Base-by-base conservation (phyloP, 2,113 vertebrate genomes). In the Strix aluco region DNA sequence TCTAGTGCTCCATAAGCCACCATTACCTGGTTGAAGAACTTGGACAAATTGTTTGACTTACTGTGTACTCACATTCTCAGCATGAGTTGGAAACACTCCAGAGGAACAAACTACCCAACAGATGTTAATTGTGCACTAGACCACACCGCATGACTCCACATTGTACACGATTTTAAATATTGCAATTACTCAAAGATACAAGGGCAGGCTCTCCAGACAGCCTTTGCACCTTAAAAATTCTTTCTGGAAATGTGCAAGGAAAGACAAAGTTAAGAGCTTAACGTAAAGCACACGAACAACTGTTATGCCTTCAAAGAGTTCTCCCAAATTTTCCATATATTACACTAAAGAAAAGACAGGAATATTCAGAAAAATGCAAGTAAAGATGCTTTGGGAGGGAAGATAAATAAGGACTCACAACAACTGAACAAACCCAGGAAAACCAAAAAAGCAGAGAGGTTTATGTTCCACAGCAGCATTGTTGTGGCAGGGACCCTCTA, bases 81-180 rank as follows among this genome's bases (percentile, higher is more conserved):
- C 84, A 73, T 0, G 12, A 85, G 29, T 13, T 97, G 96, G 95
- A 94, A 92, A 36, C 3, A 3, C 0, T 30, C 95, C 97, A 97
- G 63, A 95, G 57, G 66, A 87, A 65, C 70, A 52, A 95, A 82
- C 40, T 44, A 32, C 40, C 55, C 90, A 92, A 70, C 94, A 97
- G 95, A 94, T 97, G 95, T 86, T 94, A 92, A 95, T 75, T 91
- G 89, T 70, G 63, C 80, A 70, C 84, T 23, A 83, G 80, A 73
- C 70, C 88, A 92, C 70, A 16, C 87, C 14, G 63, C 85, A 55
- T 26, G 66, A 44, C 61, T 95, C 93, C 82, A 89, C 66, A 46
- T 47, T 69, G 82, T 44, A 78, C 78, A 84, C 4, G 4, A 73
- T 57, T 94, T 90, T 81, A 95, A 96, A 61, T 81, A 94, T 66